phyloP scores from a whole-genome alignment of 2,888 invertebrate genomes.

The Ethmia dodecea region DNA sequence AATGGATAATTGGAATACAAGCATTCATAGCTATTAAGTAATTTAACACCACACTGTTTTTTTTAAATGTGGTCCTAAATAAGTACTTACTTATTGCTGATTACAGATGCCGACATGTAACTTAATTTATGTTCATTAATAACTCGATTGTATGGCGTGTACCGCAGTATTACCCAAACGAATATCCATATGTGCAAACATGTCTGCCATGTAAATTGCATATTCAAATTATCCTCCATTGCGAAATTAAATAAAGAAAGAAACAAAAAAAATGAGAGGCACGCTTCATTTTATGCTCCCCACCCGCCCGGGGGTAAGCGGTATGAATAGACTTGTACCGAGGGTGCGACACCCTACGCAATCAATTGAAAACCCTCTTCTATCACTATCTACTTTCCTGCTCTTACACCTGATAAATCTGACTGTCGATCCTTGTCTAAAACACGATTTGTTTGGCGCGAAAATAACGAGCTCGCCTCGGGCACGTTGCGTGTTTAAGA shows the following conservation, averaged over 20 bases:
- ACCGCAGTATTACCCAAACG: too few relatives aligned
- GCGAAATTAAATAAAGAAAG: conserved; percentile 71
- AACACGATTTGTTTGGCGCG: conserved; percentile 45
- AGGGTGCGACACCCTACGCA: conserved; percentile 67
- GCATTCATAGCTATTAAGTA: too few relatives aligned
- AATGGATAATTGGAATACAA: too few relatives aligned
- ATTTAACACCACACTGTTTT: too few relatives aligned
- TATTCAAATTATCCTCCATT: conserved; percentile 71
- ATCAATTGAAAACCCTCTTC: conserved; percentile 68
- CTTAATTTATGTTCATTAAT: too few relatives aligned
- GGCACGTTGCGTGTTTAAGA: conserved; percentile 49
- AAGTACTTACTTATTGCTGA: too few relatives aligned
- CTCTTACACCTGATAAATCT: conserved; percentile 23
- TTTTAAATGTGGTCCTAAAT: too few relatives aligned
- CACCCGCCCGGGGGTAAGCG: conserved; percentile 54
- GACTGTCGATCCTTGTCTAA: conserved; percentile 34
- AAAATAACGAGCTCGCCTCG: conserved; percentile 49
- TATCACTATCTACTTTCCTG: conserved; percentile 39
- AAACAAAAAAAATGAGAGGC: conserved; percentile 63
- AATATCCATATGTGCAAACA: conserved; percentile 45
- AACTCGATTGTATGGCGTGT: too few relatives aligned
- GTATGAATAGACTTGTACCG: conserved; percentile 46
- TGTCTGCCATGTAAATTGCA: conserved; percentile 64
- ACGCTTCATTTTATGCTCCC: conserved; percentile 52
- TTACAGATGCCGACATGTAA: too few relatives aligned